phyloP scores from a whole-genome alignment of 2,113 vertebrate genomes.

The Proteles cristata region DNA sequence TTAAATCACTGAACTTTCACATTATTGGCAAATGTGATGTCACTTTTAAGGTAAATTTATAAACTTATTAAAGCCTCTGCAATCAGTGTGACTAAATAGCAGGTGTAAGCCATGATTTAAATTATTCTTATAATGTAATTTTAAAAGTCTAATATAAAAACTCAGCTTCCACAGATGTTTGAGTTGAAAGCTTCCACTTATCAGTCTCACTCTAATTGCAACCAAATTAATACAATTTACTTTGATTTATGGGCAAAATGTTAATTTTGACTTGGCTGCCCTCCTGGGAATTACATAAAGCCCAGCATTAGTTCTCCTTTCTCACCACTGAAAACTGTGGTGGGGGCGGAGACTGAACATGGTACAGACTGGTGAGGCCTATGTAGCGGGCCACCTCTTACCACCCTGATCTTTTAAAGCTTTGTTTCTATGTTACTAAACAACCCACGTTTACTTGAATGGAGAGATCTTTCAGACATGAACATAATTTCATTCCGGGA shows the following conservation, averaged over 20 bases:
- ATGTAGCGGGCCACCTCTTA: background rate
- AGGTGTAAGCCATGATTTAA: slow-evolving; percentile 57
- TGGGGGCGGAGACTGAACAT: background rate
- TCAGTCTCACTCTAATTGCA: slow-evolving; percentile 67
- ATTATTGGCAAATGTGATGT: slow-evolving; percentile 60
- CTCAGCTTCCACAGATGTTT: slow-evolving; percentile 60
- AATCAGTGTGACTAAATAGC: slow-evolving; percentile 49
- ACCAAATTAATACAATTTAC: slow-evolving; percentile 72
- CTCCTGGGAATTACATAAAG: slow-evolving; percentile 20
- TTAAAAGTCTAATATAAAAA: slow-evolving; percentile 57
- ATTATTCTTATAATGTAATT: slow-evolving; percentile 65
- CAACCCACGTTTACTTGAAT: background rate
- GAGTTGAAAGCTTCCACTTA: slow-evolving; percentile 71
- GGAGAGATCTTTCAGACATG: background rate
- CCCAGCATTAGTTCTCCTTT: background rate
- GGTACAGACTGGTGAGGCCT: background rate
- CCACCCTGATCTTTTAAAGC: background rate
- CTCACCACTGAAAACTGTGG: background rate
- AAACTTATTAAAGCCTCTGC: slow-evolving; percentile 57
- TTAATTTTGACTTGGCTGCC: slow-evolving; percentile 49
- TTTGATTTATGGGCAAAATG: slow-evolving; percentile 68
- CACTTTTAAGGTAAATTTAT: slow-evolving; percentile 62
- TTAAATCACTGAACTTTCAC: slow-evolving; percentile 32
- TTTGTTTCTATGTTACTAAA: background rate
- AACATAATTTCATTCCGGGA: background rate